Evolutionary conservation across 53 echinoderm and acorn worm species (phyloP).

Genomic region (Holothuria leucospilota): DNA sequence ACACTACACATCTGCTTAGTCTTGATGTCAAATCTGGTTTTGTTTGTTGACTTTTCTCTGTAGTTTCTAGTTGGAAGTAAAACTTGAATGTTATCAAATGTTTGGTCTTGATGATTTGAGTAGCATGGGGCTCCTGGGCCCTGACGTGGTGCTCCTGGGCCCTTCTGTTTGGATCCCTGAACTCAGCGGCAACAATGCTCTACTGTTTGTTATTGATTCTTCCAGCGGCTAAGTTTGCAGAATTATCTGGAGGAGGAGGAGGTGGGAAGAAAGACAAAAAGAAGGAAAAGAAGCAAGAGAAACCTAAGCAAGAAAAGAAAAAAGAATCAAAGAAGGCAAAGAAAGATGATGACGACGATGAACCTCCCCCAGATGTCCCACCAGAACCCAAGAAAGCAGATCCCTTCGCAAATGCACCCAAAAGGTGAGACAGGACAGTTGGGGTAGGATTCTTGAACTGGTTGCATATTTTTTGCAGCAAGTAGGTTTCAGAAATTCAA

Average conservation of each 20-base stretch:
- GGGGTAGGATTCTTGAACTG: not conserved
- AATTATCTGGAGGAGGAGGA: constrained; percentile 74
- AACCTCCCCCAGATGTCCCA: constrained; percentile 50
- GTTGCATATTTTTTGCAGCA: not conserved
- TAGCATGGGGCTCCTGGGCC: no score
- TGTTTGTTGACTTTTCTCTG: no score
- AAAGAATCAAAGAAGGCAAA: constrained; percentile 50
- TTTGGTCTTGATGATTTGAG: no score
- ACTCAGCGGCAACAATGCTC: no score
- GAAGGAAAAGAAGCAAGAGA: constrained; percentile 83
- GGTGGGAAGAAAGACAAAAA: constrained; percentile 65
- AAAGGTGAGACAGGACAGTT: constrained; percentile 45
- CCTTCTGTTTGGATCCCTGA: no score
- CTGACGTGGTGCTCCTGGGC: no score
- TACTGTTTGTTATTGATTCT: not conserved
- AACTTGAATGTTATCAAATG: no score
- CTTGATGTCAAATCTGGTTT: no score
- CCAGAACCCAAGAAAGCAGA: constrained; percentile 72
- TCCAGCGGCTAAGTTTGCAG: constrained; percentile 85
- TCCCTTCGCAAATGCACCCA: constrained; percentile 71
- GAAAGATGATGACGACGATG: constrained; percentile 62
- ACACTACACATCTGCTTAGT: no score
- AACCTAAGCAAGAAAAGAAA: constrained; percentile 54
- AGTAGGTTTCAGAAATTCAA: no score
- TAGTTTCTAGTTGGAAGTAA: no score